Evolutionary conservation across 2,888 invertebrate genomes (phyloP).

Genomic region (Emmelina monodactyla): DNA sequence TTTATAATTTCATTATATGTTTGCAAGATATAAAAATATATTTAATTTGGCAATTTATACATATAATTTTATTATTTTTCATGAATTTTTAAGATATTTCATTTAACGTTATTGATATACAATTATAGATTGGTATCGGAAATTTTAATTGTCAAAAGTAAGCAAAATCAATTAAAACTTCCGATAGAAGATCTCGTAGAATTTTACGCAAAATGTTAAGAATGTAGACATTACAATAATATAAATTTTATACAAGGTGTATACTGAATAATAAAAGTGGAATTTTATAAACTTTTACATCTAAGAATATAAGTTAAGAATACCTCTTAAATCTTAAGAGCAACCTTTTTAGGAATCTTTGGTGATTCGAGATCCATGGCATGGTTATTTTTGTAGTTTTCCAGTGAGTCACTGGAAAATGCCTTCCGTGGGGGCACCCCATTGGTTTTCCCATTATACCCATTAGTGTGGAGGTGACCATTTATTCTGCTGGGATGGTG

Average conservation of each 20-base stretch:
- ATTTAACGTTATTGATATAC: too few species aligned
- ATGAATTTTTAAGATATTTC: constrained; percentile 10
- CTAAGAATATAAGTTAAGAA: constrained; percentile 25
- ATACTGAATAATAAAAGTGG: constrained; percentile 42
- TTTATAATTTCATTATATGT: constrained; percentile 21
- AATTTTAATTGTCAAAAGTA: too few species aligned
- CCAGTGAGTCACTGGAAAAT: constrained; percentile 21
- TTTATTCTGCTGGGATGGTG: constrained; percentile 23
- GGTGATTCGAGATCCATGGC: constrained; percentile 48
- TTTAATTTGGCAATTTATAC: constrained; percentile 55
- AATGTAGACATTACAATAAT: constrained; percentile 10
- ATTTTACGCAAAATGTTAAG: neutral
- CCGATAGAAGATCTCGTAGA: too few species aligned
- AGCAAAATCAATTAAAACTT: too few species aligned
- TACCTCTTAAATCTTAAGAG: constrained; percentile 45
- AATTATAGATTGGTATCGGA: too few species aligned
- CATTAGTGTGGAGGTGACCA: constrained; percentile 19
- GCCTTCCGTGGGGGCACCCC: constrained; percentile 20
- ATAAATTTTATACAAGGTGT: constrained; percentile 35
- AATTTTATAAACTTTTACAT: constrained; percentile 41
- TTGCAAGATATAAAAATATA: constrained; percentile 58
- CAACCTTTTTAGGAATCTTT: constrained; percentile 56
- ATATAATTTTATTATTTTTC: constrained; percentile 21
- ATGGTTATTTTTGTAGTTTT: constrained; percentile 29
- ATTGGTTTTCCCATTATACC: constrained; percentile 18